Base-by-base conservation (phyloP, 2,113 vertebrate species). In the Oryzias melastigma region DNA sequence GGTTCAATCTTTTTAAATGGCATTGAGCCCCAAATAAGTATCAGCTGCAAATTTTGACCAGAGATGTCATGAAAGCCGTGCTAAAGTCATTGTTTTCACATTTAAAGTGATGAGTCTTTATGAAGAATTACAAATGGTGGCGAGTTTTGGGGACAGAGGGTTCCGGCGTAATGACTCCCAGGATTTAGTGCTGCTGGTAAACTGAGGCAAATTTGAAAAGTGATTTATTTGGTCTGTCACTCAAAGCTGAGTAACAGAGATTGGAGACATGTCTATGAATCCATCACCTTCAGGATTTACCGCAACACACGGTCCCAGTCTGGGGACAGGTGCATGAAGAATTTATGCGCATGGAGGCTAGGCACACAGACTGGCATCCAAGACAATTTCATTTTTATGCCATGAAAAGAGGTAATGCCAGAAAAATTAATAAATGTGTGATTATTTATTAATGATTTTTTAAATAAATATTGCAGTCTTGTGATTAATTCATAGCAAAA, bases 181-280 rank as follows among this genome's bases (percentile, higher is more conserved):
- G 42, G 35, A 44, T 67, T 48, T 19, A 3, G 41, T 64, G 44
- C 46, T 29, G 58, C 45, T 29, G 45, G 51, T 63, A 73, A 78
- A 76, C 58, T 45, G 5, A 56, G 35, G 35, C 35, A 35, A 65
- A 56, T 60, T 53, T 58, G 44, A 69, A 61, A 7, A 29, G n/a
- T 65, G 51, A 80, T 68, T 69, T 56, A 54, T 65, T 72, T 68
- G 49, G 55, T 25, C 52, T 19, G 3, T 62, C 42, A 19, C 19
- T 78, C 25, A 46, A 40, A 68, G 14, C 14, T 54, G 20, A n/a
- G 52, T 57, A 48, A 67, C 27, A 17, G 7, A 20, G 25, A 27
- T 0, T 27, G n/a, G 52, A 55, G 19, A 49, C 13, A 13, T 45
- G 67, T 52, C 27, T 5, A 47, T 41, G 62, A 16, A 13, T 58